Base-by-base conservation (phyloP, 1,140 invertebrate genomes). In the Drosophila bifasciata region DNA sequence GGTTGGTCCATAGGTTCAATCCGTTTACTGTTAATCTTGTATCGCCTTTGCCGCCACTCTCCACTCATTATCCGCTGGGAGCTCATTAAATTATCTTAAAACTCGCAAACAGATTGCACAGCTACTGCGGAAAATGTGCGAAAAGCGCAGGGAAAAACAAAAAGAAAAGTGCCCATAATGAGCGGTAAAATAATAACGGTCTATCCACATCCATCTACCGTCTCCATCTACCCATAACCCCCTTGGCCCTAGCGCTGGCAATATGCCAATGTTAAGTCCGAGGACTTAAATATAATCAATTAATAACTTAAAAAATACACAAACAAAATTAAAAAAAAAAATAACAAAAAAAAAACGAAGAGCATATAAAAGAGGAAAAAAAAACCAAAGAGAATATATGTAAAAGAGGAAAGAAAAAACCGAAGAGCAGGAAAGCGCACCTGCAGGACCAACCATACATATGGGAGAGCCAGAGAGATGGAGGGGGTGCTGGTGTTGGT, bases 251-350 rank as follows among this genome's bases (percentile, higher is more conserved):
- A 39, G 4, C 49, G 28, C 55, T 61, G 73, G 46, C 81, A 88
- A 86, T 86, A 86, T 78, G 81, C 83, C 81, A 88, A 77, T 75
- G 61, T 81, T 81, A 88, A 86, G 77, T 60, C 75, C 58, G 17
- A 46, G 36, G 71, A 57, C 83, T 86, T 88, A 88, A 86, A 86
- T 78, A 75, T 76, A 88, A 86, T 88, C 81, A 86, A 86, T 86
- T 88, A 86, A 86, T 86, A 88, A 88, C 83, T 88, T 75, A 69
- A 83, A 88, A 88, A 63, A 63, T 13, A 57, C 16, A 15, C 43
- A 46, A 4, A 13, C 9, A 17, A 16, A 40, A n/a, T 45, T n/a
- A 21, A 21, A 21, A 21, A 46, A 8, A 13, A 15, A 13, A 16
- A 40, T 32, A 17, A 41, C 36, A 5, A 36, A 5, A 17, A 23